Percentiles rank a stretch among this genome's conserved stretches.
These are phyloP conservation scores for Acrossocheilus wenchowensis DNA, from an alignment of 2,797 vertebrate species.

Conservation along the genomic window DNA sequence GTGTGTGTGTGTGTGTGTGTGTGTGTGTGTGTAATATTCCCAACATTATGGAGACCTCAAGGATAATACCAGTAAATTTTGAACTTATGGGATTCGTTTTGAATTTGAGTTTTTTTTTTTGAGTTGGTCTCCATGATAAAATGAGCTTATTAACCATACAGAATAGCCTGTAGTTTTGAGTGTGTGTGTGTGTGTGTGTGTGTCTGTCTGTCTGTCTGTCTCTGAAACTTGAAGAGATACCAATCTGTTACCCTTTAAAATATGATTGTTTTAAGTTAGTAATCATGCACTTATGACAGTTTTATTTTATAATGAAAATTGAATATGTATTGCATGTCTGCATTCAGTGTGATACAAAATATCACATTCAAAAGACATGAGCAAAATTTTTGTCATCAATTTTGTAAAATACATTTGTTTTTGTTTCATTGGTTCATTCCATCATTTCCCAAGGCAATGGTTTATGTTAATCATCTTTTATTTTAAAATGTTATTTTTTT, in stretches of 20 bases:
- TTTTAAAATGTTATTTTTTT: not conserved
- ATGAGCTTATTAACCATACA: no score
- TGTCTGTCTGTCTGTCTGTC: not conserved
- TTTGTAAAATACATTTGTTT: not conserved
- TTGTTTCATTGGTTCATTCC: not conserved
- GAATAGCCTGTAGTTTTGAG: no score
- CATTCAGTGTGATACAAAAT: not conserved
- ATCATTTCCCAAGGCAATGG: not conserved
- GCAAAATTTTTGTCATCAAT: not conserved
- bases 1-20: no score
- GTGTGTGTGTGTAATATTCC: no score
- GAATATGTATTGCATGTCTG: not conserved
- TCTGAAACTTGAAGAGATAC: not conserved
- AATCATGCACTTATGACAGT: not conserved
- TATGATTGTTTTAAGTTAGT: no score
- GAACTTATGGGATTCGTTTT: no score
- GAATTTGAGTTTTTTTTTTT: no score
- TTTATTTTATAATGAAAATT: no score
- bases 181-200: no score
- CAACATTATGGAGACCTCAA: no score
- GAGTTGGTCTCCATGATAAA: no score
- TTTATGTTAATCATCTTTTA: not conserved
- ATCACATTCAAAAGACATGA: not conserved
- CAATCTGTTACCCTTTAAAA: not conserved
- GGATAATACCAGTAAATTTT: no score